Evolutionary conservation across 2,888 invertebrate species (phyloP).

Genomic region (Pollenia griseotomentosa): DNA sequence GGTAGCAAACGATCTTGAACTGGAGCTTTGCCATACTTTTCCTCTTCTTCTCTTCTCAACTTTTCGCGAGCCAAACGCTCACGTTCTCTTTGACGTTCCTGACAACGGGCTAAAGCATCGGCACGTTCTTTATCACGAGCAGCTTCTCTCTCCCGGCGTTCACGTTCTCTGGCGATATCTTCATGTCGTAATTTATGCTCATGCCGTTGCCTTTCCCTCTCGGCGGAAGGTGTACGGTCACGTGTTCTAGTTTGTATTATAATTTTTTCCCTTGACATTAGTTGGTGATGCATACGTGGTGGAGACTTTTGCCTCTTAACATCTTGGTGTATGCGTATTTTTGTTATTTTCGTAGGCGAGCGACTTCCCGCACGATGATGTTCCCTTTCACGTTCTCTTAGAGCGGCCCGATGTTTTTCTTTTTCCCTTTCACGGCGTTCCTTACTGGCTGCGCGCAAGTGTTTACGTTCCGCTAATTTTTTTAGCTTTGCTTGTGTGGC

Average conservation of each 20-base stretch:
- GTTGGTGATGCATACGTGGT: constrained; percentile 84
- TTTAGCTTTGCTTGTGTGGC: constrained; percentile 82
- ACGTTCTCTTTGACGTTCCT: constrained; percentile 87
- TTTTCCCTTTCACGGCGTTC: constrained; percentile 84
- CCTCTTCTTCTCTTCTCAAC: constrained; percentile 84
- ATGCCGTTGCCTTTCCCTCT: constrained; percentile 80
- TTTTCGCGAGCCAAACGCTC: constrained; percentile 84
- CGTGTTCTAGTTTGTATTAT: constrained; percentile 82
- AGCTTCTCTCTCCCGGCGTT: constrained; percentile 86
- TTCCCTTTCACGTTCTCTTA: constrained; percentile 83
- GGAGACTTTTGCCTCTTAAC: constrained; percentile 86
- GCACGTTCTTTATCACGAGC: constrained; percentile 87
- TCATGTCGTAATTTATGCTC: constrained; percentile 82
- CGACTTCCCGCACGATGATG: constrained; percentile 82
- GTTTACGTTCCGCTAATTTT: constrained; percentile 82
- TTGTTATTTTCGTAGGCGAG: constrained; percentile 83
- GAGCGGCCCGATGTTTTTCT: constrained; percentile 83
- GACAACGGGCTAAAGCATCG: constrained; percentile 88
- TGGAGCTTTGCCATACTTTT: constrained; percentile 78
- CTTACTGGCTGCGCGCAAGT: constrained; percentile 80
- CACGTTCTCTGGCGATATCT: constrained; percentile 81
- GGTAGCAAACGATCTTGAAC: constrained; percentile 87
- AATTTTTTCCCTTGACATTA: constrained; percentile 83
- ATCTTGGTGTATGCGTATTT: constrained; percentile 82
- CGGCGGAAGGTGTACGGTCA: constrained; percentile 82